phyloP scores from a whole-genome alignment of 2,888 invertebrate species.

The Mesorhabditis spiculigera region DNA sequence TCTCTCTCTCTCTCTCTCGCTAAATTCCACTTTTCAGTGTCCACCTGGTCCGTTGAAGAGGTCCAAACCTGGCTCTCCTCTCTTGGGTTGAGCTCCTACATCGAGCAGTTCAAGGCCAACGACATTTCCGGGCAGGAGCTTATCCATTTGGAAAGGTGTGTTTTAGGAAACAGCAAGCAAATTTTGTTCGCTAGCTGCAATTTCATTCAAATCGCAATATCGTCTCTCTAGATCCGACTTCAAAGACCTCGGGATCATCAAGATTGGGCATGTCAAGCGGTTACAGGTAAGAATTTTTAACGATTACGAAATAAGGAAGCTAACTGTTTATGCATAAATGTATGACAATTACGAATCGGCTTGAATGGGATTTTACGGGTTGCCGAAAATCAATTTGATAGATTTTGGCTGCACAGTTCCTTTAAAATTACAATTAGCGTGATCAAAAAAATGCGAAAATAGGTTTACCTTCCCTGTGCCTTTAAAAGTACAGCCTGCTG shows the following conservation, averaged over 20 bases:
- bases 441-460: too few species aligned
- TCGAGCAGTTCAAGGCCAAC: slow-evolving; percentile 75
- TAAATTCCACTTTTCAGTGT: slow-evolving; percentile 20
- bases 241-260: slow-evolving; percentile 82
- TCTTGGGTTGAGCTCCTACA: slow-evolving; percentile 82
- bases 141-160: not conserved
- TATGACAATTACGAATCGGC: not conserved
- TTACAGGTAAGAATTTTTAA: slow-evolving; percentile 66
- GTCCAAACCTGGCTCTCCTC: slow-evolving; percentile 86
- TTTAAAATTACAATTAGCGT: too few species aligned
- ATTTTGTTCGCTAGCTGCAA: not conserved
- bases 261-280: slow-evolving; percentile 92
- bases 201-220: not conserved
- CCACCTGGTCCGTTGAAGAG: slow-evolving; percentile 79
- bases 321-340: too few species aligned
- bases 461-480: too few species aligned
- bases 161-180: not conserved
- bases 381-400: not conserved
- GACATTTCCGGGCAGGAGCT: slow-evolving; percentile 20
- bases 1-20: too few species aligned
- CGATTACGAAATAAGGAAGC: too few species aligned
- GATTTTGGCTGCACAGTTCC: too few species aligned
- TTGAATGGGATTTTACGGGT: not conserved
- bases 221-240: slow-evolving; percentile 65
- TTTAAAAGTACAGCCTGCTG: not conserved